Base-by-base conservation (phyloP, 2,113 vertebrate species). In the Ictidomys tridecemlineatus region DNA sequence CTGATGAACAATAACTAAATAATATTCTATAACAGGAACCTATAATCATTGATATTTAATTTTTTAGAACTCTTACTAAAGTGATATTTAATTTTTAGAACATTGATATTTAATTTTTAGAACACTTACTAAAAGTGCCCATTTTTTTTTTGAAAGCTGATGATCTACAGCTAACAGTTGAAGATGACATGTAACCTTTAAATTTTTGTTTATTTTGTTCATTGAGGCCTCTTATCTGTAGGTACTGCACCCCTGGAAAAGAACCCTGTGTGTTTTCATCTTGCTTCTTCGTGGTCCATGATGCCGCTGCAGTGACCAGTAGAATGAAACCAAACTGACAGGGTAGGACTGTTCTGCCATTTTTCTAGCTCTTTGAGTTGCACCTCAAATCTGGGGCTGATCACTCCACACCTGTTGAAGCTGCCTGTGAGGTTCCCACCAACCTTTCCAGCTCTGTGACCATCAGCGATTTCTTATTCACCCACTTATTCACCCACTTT, bases 81-180 rank as follows among this genome's bases (percentile, higher is more conserved):
- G n/a, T n/a, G n/a, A n/a, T n/a, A n/a, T n/a, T 91, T 93, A 56
- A 22, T 39, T 77, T 80, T 85, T 92, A 37, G 85, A 82, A 94
- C 67, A n/a, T 1, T 74, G 58, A 83, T 83, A 95, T 30, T 91
- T 93, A 56, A 22, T 39, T 77, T 80, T 85, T 92, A 37, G 85
- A 82, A 94, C 26, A 94, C 26, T 58, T 73, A 72, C 82, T 14
- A 42, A 42, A 91, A 22, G n/a, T 51, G 20, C 30, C 24, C 45
- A 65, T 70, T 82, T 77, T 12, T 39, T 42, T 77, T 95, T 51
- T 85, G 28, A 67, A 91, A 88, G 53, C n/a, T 84, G 65, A 63
- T 63, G 45, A 91, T 79, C 45, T 67, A 74, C 1, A 67, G 69
- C 26, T 48, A 74, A 84, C 24, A 69, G 80, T 16, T 91, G 67